Evolutionary conservation across 1,140 invertebrate species (phyloP), one percentile per base, ranked within the genome.

Genomic region (Sinella curviseta): DNA sequence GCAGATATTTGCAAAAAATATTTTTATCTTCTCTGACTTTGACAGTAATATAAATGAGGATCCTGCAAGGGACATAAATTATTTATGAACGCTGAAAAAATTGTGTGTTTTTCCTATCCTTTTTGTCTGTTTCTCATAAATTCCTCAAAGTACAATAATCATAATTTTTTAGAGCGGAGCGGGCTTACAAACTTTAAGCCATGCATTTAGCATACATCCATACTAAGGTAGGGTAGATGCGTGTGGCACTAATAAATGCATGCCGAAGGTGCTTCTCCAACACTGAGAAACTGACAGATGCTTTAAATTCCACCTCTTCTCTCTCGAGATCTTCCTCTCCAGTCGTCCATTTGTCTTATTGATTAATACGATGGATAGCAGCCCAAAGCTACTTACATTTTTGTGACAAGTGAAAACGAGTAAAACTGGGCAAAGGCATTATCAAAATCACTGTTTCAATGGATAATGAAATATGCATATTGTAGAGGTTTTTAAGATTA

Each of bases 311-410:
- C 65, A 31, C 65, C 65, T 70, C 39, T 65, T 26, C 57, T 26
- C 24, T 70, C 31, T 70, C 26, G 14, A 3, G 31, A 8, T 30
- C n/a, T 70, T 33, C 65, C 31, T 70, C 30, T 33, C 65, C 28
- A 30, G 31, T 16, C 28, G 31, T 30, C 65, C 65, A 70, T 70
- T 70, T 70, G 65, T 70, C 65, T 70, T 70, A 70, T 70, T 70
- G 65, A 70, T 70, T 70, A 70, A 70, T 70, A 70, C 65, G 65
- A 70, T 70, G 65, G 65, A 70, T 70, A 70, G 65, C 26, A 33
- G 65, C 65, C 65, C 31, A 70, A 70, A 70, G 65, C 65, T 31
- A 70, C 65, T 30, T 33, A 70, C 65, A 70, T 70, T 70, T 33
- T 70, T 70, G 65, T 70, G 65, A 70, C 65, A 70, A 31, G 28